phyloP scores from a whole-genome alignment of 2,888 invertebrate genomes.

The Dione juno region DNA sequence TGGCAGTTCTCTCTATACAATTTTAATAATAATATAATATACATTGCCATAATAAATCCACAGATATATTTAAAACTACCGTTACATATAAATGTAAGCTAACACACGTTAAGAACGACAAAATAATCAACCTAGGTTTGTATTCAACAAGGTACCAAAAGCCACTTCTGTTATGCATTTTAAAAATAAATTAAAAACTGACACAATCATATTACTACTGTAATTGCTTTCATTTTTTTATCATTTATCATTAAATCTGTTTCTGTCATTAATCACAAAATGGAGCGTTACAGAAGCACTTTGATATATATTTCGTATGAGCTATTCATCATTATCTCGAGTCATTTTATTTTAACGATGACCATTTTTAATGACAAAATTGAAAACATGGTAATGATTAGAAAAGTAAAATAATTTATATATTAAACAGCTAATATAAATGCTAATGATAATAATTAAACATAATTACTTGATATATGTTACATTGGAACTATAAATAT shows the following conservation, averaged over 20 bases:
- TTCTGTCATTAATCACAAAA: conserved; percentile 67
- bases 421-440: conserved; percentile 22
- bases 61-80: too few relatives aligned
- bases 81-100: too few relatives aligned
- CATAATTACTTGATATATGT: conserved; percentile 3
- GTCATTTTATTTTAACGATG: conserved; percentile 50
- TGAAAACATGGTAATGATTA: not conserved
- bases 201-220: conserved; percentile 18
- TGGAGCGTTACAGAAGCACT: conserved; percentile 72
- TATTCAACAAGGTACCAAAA: not conserved
- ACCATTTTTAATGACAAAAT: conserved; percentile 31
- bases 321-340: conserved; percentile 60
- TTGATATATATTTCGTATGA: conserved; percentile 51
- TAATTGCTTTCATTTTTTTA: conserved; percentile 52
- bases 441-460: conserved; percentile 18
- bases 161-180: conserved; percentile 2
- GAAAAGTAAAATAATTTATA: conserved; percentile 10
- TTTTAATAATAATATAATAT: too few relatives aligned
- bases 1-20: too few relatives aligned
- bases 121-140: too few relatives aligned
- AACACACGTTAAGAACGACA: too few relatives aligned
- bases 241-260: conserved; percentile 56
- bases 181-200: conserved; percentile 18
- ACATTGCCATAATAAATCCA: too few relatives aligned
- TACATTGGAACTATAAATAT: not conserved